Base-by-base conservation (phyloP, 2,888 invertebrate species). In the Rotaria sp. region DNA sequence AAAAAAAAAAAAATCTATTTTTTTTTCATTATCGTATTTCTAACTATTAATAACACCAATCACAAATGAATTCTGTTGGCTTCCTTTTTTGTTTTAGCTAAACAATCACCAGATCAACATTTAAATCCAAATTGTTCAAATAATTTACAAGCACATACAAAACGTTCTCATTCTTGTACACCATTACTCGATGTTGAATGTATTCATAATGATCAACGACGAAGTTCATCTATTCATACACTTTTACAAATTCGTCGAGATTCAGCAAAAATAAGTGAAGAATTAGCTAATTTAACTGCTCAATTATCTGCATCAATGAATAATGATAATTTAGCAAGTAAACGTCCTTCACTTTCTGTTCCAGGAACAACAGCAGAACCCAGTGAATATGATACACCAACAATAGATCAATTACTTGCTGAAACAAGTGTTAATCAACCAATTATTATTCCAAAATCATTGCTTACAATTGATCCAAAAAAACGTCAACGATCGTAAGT, bases 141-240 rank as follows among this genome's bases (percentile, higher is more conserved):
- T 35, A 18, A 35, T 35, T 7, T 67, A 1, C 67, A 67, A 30
- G 13, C 35, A 67, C 5, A 13, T 35, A 35, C 35, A 80, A 26
- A 26, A 45, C 80, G 80, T 45, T 80, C 80, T 3, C 21, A 41
- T 45, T 80, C 80, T 0, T 80, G 45, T 80, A 80, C 80, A 15
- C 80, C 41, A 80, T 80, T 45, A 3, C n/a, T 45, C 1, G 24
- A 45, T 5, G 45, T 26, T 15, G 35, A 80, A 45, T n/a, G 24
- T 80, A 5, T 2, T 13, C 41, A 45, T 45, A 24, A 26, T 45
- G 10, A 45, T 41, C 41, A 35, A 45, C 80, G 80, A n/a, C 45
- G 80, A 10, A 80, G 80, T 80, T 80, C 80, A 4, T 80, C 80
- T 45, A n/a, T n/a, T 26, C 80, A 80, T 45, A 80, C 80, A 13